These are phyloP conservation scores for Nannobrachium achirus DNA, from an alignment of 2,113 vertebrate genomes.

Conservation along the genomic window DNA sequence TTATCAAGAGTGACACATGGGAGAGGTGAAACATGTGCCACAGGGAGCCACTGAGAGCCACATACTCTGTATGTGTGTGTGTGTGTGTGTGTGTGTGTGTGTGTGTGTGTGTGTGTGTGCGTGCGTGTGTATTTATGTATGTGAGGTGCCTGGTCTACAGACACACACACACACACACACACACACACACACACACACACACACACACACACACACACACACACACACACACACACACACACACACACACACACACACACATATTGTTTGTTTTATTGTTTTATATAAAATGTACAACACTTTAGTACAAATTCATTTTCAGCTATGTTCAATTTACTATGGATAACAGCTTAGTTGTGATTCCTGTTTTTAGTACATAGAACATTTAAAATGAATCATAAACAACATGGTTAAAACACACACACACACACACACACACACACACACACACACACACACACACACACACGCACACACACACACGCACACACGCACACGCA, in stretches of 20 bases:
- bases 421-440: neutral
- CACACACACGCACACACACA: slow-evolving; percentile 8
- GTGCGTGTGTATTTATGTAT: neutral
- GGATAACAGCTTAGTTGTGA: neutral
- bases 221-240: too few species aligned
- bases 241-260: too few species aligned
- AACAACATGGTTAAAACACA: neutral
- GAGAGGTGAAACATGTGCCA: slow-evolving; percentile 35
- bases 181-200: too few species aligned
- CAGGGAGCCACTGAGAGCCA: neutral
- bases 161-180: too few species aligned
- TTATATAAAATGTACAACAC: too few species aligned
- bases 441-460: neutral
- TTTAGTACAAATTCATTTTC: too few species aligned
- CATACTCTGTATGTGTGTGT: neutral
- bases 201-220: too few species aligned
- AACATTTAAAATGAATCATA: neutral
- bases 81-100: slow-evolving; percentile 6
- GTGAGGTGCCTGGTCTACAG: too few species aligned
- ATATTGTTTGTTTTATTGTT: too few species aligned
- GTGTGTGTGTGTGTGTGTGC: slow-evolving; percentile 1
- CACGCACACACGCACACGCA: neutral
- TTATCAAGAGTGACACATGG: slow-evolving; percentile 38
- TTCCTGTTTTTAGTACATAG: neutral
- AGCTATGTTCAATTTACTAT: neutral